These are phyloP conservation scores for Sceliomorpha sp. DNA, from an alignment of 2,888 invertebrate genomes.

Conservation along the genomic window DNA sequence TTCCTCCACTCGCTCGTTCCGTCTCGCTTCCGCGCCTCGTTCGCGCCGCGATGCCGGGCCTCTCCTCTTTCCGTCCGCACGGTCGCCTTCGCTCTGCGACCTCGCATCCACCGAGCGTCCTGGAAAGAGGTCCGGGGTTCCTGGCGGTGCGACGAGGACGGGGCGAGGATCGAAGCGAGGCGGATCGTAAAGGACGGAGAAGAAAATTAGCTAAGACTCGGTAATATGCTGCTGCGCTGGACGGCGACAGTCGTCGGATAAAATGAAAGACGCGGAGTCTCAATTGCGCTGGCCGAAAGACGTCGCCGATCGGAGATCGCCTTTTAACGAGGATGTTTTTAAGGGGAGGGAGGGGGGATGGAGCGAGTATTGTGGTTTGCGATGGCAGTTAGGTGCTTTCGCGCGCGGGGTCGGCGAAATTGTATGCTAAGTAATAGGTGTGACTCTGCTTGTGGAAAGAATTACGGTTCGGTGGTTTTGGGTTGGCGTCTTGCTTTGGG, in stretches of 20 bases:
- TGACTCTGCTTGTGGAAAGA: too few species aligned
- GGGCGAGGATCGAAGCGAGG: constrained; percentile 24
- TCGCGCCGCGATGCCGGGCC: constrained; percentile 20
- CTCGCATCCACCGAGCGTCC: constrained; percentile 62
- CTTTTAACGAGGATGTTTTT: constrained; percentile 31
- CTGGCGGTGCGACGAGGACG: constrained; percentile 30
- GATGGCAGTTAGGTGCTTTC: too few species aligned
- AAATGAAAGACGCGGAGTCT: constrained; percentile 51
- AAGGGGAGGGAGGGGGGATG: too few species aligned
- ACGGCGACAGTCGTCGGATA: constrained; percentile 56
- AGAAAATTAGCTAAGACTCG: constrained; percentile 70
- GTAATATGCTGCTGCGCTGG: constrained; percentile 70
- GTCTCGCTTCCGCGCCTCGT: constrained; percentile 22
- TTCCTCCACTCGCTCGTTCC: constrained; percentile 46
- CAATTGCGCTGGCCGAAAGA: constrained; percentile 52
- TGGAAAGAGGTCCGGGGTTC: constrained; percentile 40
- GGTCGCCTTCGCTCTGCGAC: constrained; percentile 61
- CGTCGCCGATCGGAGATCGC: constrained; percentile 39
- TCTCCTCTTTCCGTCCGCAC: constrained; percentile 55
- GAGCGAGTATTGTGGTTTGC: too few species aligned
- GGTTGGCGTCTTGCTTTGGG: too few species aligned
- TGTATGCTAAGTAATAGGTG: too few species aligned
- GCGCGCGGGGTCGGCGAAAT: too few species aligned
- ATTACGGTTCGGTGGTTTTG: too few species aligned
- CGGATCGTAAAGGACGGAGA: constrained; percentile 53